Evolutionary conservation across 2,113 vertebrate genomes (phyloP), one percentile per base, ranked within the genome.

Genomic region (Panthera uncia): DNA sequence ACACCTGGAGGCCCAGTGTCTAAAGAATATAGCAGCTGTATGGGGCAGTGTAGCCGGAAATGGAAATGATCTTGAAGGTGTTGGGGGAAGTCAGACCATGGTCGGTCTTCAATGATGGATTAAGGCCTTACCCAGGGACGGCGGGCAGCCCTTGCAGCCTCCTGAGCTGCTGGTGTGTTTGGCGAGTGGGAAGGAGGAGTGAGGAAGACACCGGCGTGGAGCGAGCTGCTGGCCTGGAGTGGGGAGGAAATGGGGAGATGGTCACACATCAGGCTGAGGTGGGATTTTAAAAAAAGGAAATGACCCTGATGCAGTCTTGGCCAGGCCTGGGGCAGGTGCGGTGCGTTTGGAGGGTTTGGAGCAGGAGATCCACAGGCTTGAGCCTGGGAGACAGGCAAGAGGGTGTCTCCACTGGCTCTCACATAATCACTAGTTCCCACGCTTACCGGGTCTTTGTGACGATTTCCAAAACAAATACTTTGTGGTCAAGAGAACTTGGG

Each of bases 361-460:
- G 61, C 48, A 0, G 5, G 4, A 1, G 25, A 23, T 63, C 36
- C 4, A 6, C 63, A 13, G 23, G 38, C 82, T 41, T 1, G 27
- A 80, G 85, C 79, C 91, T 48, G 7, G 57, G 31, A 3, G 25
- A 16, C 1, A 2, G n/a, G 66, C 36, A 27, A 31, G 6, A 16
- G n/a, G 16, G 4, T 29, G n/a, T 71, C 48, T 63, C 0, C 18
- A 2, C 69, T 8, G 36, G n/a, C 50, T 78, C 48, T 76, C 57
- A 15, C 0, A 0, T 16, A 1, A 41, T 7, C 2, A 1, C 10
- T 0, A 1, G 68, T 38, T 71, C 33, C 41, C 61, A 16, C 0
- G 5, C 63, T 55, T 8, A 19, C 27, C 73, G 21, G 57, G 33
- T 50, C 36, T 78, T 45, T 25, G 38, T 0, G 16, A 1, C 78